Percentiles rank a stretch among this genome's conserved stretches.
These are phyloP conservation scores for Eilema depressum DNA, from an alignment of 2,888 invertebrate species.

Conservation along the genomic window DNA sequence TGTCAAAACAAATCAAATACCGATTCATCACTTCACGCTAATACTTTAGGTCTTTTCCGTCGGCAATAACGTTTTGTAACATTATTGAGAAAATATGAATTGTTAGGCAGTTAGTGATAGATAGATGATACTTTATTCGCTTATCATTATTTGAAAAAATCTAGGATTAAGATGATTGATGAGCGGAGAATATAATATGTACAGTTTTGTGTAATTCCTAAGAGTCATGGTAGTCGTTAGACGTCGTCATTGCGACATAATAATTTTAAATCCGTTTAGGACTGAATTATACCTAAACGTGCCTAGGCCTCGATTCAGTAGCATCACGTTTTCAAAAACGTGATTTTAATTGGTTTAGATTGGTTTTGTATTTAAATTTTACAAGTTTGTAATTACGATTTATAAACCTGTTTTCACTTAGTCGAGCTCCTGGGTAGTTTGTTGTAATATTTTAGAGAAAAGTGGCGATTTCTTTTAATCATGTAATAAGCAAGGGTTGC, in stretches of 20 bases:
- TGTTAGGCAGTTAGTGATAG: neutral
- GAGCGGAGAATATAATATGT: neutral
- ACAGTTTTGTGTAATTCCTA: neutral
- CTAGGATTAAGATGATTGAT: neutral
- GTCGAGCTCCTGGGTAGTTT: too few relatives aligned
- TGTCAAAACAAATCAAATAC: constrained; percentile 1
- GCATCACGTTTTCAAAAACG: too few relatives aligned
- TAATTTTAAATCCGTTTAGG: neutral
- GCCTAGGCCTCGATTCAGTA: neutral
- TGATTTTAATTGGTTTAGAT: too few relatives aligned
- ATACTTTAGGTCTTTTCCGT: neutral
- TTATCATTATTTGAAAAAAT: constrained; percentile 1
- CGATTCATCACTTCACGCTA: neutral
- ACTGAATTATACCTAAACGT: neutral
- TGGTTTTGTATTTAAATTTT: too few relatives aligned
- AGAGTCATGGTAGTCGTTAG: constrained; percentile 7
- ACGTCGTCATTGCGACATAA: neutral
- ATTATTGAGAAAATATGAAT: neutral
- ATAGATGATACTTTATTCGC: neutral
- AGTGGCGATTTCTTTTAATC: too few relatives aligned
- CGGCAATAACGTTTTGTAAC: neutral
- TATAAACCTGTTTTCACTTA: too few relatives aligned
- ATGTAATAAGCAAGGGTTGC: too few relatives aligned
- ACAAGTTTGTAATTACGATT: too few relatives aligned
- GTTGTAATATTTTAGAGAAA: too few relatives aligned